Conservation (phyloP, 2,888 invertebrate genomes). For the Deilephila elpenor region DNA sequence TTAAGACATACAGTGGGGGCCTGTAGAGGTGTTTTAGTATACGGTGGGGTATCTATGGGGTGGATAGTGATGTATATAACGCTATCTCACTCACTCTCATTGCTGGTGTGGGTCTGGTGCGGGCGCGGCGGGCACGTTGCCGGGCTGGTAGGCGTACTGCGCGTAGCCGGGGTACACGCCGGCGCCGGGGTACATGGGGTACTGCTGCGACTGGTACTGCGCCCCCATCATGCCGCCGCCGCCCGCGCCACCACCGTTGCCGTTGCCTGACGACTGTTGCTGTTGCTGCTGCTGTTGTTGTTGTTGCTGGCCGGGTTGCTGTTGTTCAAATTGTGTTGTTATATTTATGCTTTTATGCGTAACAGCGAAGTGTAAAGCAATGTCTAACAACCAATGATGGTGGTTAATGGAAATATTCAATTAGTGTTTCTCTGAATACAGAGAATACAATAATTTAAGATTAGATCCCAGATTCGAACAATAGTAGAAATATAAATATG, state of each 20-base stretch:
- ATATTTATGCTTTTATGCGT: not conserved
- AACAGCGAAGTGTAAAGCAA: no score
- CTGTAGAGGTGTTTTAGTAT: no score
- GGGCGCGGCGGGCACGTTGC: constrained; percentile 47
- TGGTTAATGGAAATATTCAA: no score
- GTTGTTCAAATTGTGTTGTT: constrained; percentile 23
- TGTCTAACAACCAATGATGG: no score
- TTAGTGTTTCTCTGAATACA: no score
- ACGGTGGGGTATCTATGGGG: no score
- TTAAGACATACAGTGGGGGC: no score
- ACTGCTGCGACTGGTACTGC: constrained; percentile 58
- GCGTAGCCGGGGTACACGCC: constrained; percentile 68
- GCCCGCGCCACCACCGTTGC: constrained; percentile 43
- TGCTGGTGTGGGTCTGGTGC: constrained; percentile 64
- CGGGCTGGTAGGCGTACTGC: constrained; percentile 63
- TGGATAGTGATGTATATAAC: not conserved
- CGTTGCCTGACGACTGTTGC: constrained; percentile 37
- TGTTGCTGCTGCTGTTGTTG: constrained; percentile 34
- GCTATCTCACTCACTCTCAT: constrained; percentile 58
- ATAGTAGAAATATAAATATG: no score
- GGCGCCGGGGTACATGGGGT: constrained; percentile 66
- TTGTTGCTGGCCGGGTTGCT: constrained; percentile 33
- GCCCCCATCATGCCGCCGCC: constrained; percentile 49
- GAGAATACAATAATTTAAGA: no score
- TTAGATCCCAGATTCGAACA: no score